Percentiles rank a stretch among this genome's conserved stretches.
phyloP scores from a whole-genome alignment of 2,797 vertebrate species.

The Dipus sagitta region DNA sequence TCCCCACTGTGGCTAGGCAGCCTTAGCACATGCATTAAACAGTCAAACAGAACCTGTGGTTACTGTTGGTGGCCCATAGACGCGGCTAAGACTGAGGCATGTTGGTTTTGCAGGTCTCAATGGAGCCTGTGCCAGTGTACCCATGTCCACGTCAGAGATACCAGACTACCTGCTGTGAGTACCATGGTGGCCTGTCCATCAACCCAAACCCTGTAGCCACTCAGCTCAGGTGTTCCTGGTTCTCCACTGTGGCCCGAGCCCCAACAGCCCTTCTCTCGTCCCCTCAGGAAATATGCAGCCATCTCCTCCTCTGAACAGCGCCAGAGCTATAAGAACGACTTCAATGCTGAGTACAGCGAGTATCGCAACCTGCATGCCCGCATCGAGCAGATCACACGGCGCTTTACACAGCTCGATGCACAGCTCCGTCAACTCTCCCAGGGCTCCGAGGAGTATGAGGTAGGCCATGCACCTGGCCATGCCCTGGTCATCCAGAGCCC shows the following conservation, averaged over 20 bases:
- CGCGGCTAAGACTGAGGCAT: neutral
- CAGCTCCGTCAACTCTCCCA: slow-evolving; percentile 96
- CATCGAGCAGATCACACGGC: slow-evolving; percentile 96
- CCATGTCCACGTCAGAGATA: slow-evolving; percentile 93
- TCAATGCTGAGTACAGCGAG: slow-evolving; percentile 97
- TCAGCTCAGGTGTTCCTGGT: neutral
- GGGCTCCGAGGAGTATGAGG: slow-evolving; percentile 98
- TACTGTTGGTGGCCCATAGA: neutral
- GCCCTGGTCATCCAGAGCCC: neutral
- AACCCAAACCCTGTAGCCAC: neutral
- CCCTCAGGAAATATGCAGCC: slow-evolving; percentile 93
- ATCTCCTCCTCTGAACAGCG: slow-evolving; percentile 96
- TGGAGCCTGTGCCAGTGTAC: slow-evolving; percentile 92
- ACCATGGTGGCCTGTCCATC: slow-evolving; percentile 29
- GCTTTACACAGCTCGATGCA: slow-evolving; percentile 96
- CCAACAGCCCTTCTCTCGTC: neutral
- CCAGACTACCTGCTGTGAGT: slow-evolving; percentile 98
- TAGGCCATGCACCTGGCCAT: neutral
- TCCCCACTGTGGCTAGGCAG: neutral
- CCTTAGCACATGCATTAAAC: neutral
- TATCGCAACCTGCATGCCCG: slow-evolving; percentile 96
- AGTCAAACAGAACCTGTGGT: too few species aligned
- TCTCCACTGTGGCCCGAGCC: neutral
- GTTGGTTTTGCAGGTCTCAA: slow-evolving; percentile 91
- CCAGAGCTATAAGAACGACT: slow-evolving; percentile 98